These are phyloP conservation scores for Eupithecia subumbrata DNA, from an alignment of 2,888 invertebrate species.

Conservation along the genomic window DNA sequence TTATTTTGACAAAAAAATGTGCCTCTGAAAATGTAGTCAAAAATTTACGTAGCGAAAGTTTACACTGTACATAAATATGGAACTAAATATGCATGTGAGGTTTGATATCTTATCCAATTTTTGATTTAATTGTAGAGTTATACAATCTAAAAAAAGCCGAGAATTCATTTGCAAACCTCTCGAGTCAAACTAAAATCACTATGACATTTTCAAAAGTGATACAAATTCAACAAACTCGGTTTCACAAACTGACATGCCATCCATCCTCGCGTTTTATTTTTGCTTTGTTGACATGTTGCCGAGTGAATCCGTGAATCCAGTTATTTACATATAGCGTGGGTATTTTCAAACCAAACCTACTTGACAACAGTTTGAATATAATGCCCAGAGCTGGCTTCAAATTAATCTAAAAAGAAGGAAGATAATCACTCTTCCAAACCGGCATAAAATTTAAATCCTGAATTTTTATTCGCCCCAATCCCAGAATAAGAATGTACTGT, in stretches of 20 bases:
- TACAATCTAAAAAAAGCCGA: neutral
- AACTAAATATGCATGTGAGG: too few species aligned
- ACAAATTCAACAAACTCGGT: conserved; percentile 32
- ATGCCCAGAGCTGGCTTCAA: neutral
- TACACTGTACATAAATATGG: too few species aligned
- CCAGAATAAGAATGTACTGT: neutral
- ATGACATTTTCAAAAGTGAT: neutral
- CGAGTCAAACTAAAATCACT: neutral
- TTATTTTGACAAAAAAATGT: neutral
- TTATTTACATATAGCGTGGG: conserved; percentile 9
- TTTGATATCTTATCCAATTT: too few species aligned
- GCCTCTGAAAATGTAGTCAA: neutral
- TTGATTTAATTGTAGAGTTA: neutral
- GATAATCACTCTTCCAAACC: neutral
- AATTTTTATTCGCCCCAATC: conserved; percentile 1
- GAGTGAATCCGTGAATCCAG: neutral
- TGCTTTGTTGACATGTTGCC: conserved; percentile 19
- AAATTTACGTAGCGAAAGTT: too few species aligned
- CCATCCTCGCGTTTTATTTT: conserved; percentile 29
- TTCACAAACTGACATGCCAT: conserved; percentile 31
- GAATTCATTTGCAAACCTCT: neutral
- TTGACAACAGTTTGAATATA: neutral
- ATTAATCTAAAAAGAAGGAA: neutral
- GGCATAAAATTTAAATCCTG: neutral
- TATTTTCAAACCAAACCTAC: neutral